Conservation (phyloP, 2,888 invertebrate species). For the Encarsia formosa region DNA sequence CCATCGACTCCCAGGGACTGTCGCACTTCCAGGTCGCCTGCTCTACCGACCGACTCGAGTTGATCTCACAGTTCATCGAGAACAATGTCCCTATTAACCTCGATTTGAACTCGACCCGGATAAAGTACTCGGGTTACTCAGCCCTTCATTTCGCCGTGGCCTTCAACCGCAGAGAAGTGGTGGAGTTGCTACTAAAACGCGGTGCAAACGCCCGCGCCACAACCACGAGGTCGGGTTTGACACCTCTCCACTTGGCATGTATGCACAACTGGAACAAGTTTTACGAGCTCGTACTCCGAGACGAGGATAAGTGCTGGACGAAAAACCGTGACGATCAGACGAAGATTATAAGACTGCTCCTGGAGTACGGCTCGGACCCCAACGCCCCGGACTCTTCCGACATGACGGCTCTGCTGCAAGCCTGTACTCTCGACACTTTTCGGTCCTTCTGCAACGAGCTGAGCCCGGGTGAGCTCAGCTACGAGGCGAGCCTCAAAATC, state of each 20-base stretch:
- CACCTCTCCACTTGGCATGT: slow-evolving; percentile 3
- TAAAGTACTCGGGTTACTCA: not conserved
- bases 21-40: not conserved
- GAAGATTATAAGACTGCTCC: not conserved
- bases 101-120: not conserved
- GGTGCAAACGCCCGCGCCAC: not conserved
- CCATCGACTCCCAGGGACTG: not conserved
- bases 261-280: not conserved
- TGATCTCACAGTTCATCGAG: not conserved
- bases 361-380: not conserved
- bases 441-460: too few relatives aligned
- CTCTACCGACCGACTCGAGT: not conserved
- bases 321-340: not conserved
- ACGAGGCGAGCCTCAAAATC: not conserved
- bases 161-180: not conserved
- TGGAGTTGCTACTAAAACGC: not conserved
- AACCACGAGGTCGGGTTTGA: not conserved
- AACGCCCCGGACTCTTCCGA: not conserved
- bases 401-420: not conserved
- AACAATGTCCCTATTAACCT: not conserved
- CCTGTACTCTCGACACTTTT: not conserved
- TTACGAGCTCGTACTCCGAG: not conserved
- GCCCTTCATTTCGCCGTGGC: not conserved
- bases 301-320: not conserved
- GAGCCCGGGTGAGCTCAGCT: not conserved